phyloP scores from a whole-genome alignment of 2,113 vertebrate genomes.

The Rousettus leschenaultii region DNA sequence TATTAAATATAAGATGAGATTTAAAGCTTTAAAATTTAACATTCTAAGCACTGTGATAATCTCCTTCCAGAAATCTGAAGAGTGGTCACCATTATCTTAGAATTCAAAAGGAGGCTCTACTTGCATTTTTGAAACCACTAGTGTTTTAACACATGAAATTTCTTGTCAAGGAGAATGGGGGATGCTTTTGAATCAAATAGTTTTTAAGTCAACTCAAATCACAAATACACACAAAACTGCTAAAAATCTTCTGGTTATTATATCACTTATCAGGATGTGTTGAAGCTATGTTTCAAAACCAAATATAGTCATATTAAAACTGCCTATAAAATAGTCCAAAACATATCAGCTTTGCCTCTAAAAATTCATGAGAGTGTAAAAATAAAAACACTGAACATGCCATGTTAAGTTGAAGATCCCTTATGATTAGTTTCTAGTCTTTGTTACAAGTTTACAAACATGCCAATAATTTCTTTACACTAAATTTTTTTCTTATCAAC shows the following conservation, averaged over 20 bases:
- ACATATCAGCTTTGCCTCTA: conserved; percentile 53
- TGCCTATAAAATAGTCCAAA: conserved; percentile 59
- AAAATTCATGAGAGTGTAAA: conserved; percentile 67
- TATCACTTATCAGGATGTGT: conserved; percentile 68
- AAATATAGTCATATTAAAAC: conserved; percentile 72
- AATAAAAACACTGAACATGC: conserved; percentile 58
- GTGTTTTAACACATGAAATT: conserved; percentile 44
- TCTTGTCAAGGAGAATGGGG: background rate
- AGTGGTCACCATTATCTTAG: conserved; percentile 1
- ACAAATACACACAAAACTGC: conserved; percentile 43
- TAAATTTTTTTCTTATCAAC: conserved; percentile 37
- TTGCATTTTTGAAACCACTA: conserved; percentile 37
- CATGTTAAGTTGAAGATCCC: conserved; percentile 53
- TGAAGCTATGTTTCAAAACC: conserved; percentile 71
- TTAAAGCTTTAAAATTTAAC: conserved; percentile 4
- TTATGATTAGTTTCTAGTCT: conserved; percentile 49
- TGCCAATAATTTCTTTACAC: conserved; percentile 24
- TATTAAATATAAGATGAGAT: conserved; percentile 39
- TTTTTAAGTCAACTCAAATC: conserved; percentile 56
- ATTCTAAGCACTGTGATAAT: conserved; percentile 33
- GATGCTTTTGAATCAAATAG: conserved; percentile 29
- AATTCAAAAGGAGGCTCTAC: conserved; percentile 9
- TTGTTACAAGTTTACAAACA: conserved; percentile 59
- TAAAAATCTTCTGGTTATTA: conserved; percentile 69
- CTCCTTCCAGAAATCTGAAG: background rate